phyloP scores from a whole-genome alignment of 2,888 invertebrate species.

The Agrotis clavis region DNA sequence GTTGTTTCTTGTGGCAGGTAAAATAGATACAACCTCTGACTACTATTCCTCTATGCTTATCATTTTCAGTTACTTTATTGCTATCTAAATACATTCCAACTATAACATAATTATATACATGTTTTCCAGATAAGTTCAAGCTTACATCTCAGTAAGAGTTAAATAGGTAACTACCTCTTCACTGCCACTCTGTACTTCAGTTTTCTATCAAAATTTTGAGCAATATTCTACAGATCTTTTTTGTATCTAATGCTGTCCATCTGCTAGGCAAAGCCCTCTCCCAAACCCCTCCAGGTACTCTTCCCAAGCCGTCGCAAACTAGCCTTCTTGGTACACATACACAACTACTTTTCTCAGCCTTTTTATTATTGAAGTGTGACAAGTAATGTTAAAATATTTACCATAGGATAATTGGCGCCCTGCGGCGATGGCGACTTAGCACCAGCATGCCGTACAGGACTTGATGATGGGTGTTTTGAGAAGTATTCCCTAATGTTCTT shows the following conservation, averaged over 20 bases:
- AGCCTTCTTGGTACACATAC: neutral
- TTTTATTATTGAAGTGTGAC: neutral
- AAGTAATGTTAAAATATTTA: constrained; percentile 77
- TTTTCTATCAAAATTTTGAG: neutral
- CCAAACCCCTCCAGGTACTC: neutral
- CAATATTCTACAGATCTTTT: neutral
- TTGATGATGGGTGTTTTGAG: constrained; percentile 95
- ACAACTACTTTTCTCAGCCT: neutral
- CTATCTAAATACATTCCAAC: neutral
- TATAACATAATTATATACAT: neutral
- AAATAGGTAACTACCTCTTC: neutral
- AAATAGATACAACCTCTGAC: neutral
- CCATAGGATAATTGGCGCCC: constrained; percentile 95
- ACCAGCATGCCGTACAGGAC: constrained; percentile 95
- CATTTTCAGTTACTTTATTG: neutral
- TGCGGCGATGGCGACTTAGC: constrained; percentile 96
- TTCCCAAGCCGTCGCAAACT: neutral
- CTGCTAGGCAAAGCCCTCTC: neutral
- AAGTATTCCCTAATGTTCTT: constrained; percentile 98
- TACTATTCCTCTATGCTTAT: neutral
- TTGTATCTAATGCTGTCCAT: neutral
- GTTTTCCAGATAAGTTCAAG: neutral
- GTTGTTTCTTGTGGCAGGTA: neutral
- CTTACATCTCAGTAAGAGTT: neutral
- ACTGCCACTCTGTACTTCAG: neutral